Conservation (phyloP, 2,888 invertebrate species). For the Mactromeris polynyma region DNA sequence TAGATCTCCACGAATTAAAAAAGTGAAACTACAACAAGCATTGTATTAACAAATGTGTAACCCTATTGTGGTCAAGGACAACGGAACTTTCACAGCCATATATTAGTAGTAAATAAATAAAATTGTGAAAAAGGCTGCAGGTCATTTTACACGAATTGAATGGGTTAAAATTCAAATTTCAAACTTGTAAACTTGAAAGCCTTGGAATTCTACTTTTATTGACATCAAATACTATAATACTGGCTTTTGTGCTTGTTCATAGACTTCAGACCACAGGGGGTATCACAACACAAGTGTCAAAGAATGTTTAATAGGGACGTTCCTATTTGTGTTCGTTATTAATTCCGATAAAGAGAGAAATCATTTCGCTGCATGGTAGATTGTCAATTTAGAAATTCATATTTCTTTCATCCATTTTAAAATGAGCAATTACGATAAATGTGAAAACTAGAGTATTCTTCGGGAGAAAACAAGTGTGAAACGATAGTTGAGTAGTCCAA, state of each 20-base stretch:
- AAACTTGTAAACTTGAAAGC: conserved; percentile 34
- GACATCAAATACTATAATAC: conserved; percentile 60
- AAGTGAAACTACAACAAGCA: too few species aligned
- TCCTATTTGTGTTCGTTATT: conserved; percentile 43
- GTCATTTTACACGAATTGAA: conserved; percentile 26
- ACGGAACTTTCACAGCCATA: neutral
- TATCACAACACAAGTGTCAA: conserved; percentile 37
- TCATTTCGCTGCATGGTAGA: conserved; percentile 29
- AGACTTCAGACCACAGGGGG: conserved; percentile 26
- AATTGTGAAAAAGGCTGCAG: neutral
- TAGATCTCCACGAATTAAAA: too few species aligned
- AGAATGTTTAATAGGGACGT: neutral
- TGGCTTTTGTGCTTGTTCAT: conserved; percentile 32
- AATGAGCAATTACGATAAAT: neutral
- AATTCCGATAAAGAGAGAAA: conserved; percentile 44
- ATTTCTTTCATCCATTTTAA: conserved; percentile 14
- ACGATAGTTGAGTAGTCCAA: neutral
- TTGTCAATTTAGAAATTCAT: conserved; percentile 24
- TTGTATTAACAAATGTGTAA: too few species aligned
- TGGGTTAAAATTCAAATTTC: conserved; percentile 50
- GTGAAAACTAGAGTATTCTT: neutral
- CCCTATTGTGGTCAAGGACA: neutral
- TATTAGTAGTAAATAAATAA: neutral
- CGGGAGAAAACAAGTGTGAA: conserved; percentile 1
- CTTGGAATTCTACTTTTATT: conserved; percentile 30